Percentiles rank a stretch among this genome's conserved stretches.
phyloP scores from a whole-genome alignment of 2,888 invertebrate species.

The Ligdia adustata region DNA sequence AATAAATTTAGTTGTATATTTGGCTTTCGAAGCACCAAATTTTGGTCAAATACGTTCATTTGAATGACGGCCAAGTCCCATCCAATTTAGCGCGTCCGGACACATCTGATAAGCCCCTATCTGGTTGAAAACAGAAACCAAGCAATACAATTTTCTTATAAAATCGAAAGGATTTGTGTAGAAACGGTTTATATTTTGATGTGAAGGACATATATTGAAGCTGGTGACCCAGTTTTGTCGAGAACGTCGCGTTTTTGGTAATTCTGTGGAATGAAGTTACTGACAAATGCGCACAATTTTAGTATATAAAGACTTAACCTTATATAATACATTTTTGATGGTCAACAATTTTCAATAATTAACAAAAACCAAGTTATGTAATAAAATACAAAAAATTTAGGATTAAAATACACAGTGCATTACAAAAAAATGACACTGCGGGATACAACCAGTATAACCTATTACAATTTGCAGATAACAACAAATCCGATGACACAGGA shows the following conservation, averaged over 20 bases:
- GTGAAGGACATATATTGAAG: slow-evolving; percentile 10
- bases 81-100: slow-evolving; percentile 46
- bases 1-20: slow-evolving; percentile 16
- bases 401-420: too few species aligned
- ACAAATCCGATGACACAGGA: too few species aligned
- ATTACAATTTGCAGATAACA: too few species aligned
- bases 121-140: slow-evolving; percentile 29
- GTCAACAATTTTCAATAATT: too few species aligned
- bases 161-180: slow-evolving; percentile 30
- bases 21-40: background rate
- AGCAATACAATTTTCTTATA: slow-evolving; percentile 36
- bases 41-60: slow-evolving; percentile 32
- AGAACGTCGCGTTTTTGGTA: background rate
- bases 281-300: too few species aligned
- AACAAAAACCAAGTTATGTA: too few species aligned
- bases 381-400: too few species aligned
- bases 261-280: too few species aligned
- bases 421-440: too few species aligned
- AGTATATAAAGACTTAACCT: too few species aligned
- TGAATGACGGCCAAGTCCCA: slow-evolving; percentile 36
- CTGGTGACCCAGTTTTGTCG: slow-evolving; percentile 14
- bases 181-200: slow-evolving; percentile 24
- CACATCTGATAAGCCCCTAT: slow-evolving; percentile 49
- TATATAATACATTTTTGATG: too few species aligned
- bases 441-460: too few species aligned